Evolutionary conservation across 2,113 vertebrate species (phyloP).

Genomic region (Psittacula cyanocephala): DNA sequence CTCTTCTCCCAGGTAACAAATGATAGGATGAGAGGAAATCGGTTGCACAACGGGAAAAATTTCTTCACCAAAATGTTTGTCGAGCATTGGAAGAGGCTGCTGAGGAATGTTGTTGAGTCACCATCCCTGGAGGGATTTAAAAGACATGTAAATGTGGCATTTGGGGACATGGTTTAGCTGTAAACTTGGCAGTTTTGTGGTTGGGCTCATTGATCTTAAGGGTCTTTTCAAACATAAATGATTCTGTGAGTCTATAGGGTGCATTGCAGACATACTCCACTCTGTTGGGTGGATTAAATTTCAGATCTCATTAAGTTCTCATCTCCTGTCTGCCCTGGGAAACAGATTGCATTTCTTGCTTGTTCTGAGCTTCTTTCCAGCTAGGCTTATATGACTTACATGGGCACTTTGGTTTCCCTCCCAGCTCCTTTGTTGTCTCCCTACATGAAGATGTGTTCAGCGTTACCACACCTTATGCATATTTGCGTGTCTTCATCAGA

Average conservation of each 20-base stretch:
- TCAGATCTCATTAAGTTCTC: background rate
- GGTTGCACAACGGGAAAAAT: background rate
- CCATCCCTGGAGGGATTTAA: background rate
- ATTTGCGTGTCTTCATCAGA: background rate
- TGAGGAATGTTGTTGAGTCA: background rate
- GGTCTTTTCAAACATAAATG: background rate
- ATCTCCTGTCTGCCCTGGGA: background rate
- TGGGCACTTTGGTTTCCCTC: background rate
- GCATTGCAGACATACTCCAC: background rate
- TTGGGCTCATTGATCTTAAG: background rate
- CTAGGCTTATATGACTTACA: background rate
- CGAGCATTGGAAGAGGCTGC: background rate
- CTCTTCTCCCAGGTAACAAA: background rate
- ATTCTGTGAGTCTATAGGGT: background rate
- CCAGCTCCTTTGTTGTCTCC: background rate
- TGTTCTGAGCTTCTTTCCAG: background rate
- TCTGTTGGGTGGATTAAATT: background rate
- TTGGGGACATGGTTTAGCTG: background rate
- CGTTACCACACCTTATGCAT: background rate
- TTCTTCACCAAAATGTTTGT: background rate
- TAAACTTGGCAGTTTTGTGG: background rate
- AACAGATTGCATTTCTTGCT: background rate
- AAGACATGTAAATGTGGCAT: background rate
- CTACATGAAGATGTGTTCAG: background rate
- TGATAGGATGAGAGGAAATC: background rate